Evolutionary conservation across 1,140 invertebrate genomes (phyloP), one percentile per base, ranked within the genome.

Genomic region (Lethrus apterus): DNA sequence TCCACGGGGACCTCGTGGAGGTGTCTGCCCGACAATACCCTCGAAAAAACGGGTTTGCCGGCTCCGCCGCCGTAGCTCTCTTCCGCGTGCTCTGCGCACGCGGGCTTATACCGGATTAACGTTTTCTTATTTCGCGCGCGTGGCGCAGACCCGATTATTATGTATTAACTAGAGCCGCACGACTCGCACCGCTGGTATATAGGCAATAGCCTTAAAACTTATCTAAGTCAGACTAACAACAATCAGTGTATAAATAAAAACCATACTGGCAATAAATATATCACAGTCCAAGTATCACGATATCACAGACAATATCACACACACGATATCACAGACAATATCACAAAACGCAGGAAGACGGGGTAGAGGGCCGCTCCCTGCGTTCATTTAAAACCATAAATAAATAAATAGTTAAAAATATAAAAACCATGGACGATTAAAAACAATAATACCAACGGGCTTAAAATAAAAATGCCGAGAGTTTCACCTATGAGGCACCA

Each of bases 381-480:
- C 5, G 33, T 4, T 20, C 13, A 45, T 31, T 10, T 24, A 45
- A 30, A 43, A 43, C 30, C 29, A 24, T 29, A 29, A 44, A 30
- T 31, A 30, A 44, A 31, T 29, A 17, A 45, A 45, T 45, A 33
- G 20, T 21, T 20, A 45, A 33, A 7, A 5, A 7, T 15, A 7
- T 15, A 19, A 18, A 38, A n/a, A n/a, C n/a, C 21, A 38, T 5
- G 19, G 8, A 38, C 7, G n/a, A 29, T 29, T 8, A 8, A 29
- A 8, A 29, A 8, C 7, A 9, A 38, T 5, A 38, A 14, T 10
- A 38, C 35, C 3, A 10, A 21, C 19, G 29, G 8, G 5, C 14
- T 2, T 19, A 34, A 7, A 17, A 11, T 4, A 29, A 33, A 34
- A 14, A 13, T 17, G 21, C 31, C 46, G 21, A 33, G 40, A 31